phyloP scores from a whole-genome alignment of 2,113 vertebrate genomes.

The Madoqua kirkii region DNA sequence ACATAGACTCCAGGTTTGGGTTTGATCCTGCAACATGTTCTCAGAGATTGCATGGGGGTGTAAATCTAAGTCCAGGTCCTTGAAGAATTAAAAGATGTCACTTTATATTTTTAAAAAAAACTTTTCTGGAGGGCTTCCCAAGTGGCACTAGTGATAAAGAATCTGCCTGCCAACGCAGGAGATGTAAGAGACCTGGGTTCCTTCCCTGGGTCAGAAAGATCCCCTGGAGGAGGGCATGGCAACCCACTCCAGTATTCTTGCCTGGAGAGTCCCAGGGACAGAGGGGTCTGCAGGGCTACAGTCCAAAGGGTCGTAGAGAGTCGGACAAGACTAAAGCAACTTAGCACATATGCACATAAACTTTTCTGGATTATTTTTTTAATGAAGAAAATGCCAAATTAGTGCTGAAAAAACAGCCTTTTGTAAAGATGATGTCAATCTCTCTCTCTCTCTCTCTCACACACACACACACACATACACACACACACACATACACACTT shows the following conservation, averaged over 20 bases:
- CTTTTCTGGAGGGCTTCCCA: background rate
- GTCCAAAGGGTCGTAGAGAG: background rate
- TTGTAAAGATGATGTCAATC: background rate
- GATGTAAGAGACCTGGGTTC: background rate
- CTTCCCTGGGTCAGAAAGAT: background rate
- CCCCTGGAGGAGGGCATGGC: background rate
- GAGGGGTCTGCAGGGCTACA: background rate
- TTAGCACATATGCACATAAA: background rate
- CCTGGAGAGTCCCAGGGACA: background rate
- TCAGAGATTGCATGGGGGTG: background rate
- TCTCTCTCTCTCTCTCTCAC: background rate
- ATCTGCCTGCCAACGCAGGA: background rate
- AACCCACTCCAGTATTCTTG: background rate
- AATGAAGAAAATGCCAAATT: background rate
- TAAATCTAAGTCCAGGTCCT: background rate
- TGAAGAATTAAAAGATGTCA: background rate
- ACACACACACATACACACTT: background rate
- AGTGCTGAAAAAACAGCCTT: background rate
- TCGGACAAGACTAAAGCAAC: background rate
- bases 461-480: background rate
- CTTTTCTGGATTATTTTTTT: background rate
- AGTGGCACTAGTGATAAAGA: background rate
- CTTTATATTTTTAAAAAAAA: background rate
- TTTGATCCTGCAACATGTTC: background rate
- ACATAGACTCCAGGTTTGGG: background rate